A percentile compares a stretch with the other conserved stretches of the same genome.
These are phyloP conservation scores for Characodon lateralis DNA, from an alignment of 2,797 vertebrate genomes.

Conservation along the genomic window DNA sequence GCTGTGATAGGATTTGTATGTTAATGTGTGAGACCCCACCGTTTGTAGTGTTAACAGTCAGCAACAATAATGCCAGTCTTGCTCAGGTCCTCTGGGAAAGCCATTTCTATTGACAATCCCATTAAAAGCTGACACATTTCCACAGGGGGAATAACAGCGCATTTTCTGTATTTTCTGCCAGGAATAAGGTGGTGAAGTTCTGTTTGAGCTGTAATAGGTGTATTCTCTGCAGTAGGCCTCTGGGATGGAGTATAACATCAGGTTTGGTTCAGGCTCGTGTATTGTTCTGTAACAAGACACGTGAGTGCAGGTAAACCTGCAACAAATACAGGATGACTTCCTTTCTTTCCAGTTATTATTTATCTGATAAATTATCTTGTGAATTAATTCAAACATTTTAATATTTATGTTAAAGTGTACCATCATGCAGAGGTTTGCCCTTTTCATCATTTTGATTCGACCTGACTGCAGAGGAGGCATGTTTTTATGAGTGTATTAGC, in stretches of 20 bases:
- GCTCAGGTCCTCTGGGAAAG: constrained; percentile 65
- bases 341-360: constrained; percentile 41
- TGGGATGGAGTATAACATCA: constrained; percentile 29
- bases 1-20: constrained; percentile 39
- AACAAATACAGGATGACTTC: neutral
- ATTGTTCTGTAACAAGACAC: constrained; percentile 36
- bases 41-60: constrained; percentile 62
- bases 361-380: constrained; percentile 12
- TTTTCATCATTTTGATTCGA: constrained; percentile 49
- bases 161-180: constrained; percentile 65
- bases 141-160: constrained; percentile 70
- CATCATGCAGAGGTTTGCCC: constrained; percentile 9
- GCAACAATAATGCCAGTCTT: constrained; percentile 75
- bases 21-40: constrained; percentile 60
- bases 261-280: constrained; percentile 31
- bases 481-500: constrained; percentile 62
- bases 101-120: constrained; percentile 71
- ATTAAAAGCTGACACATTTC: constrained; percentile 76
- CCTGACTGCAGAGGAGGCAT: constrained; percentile 45
- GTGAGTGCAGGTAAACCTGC: constrained; percentile 13
- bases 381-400: neutral
- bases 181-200: constrained; percentile 62
- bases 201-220: constrained; percentile 45
- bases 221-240: constrained; percentile 32
- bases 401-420: neutral